Percentiles rank a stretch among this genome's conserved stretches.
These are phyloP conservation scores for Chloroclysta siterata DNA, from an alignment of 2,888 invertebrate genomes.

Conservation along the genomic window DNA sequence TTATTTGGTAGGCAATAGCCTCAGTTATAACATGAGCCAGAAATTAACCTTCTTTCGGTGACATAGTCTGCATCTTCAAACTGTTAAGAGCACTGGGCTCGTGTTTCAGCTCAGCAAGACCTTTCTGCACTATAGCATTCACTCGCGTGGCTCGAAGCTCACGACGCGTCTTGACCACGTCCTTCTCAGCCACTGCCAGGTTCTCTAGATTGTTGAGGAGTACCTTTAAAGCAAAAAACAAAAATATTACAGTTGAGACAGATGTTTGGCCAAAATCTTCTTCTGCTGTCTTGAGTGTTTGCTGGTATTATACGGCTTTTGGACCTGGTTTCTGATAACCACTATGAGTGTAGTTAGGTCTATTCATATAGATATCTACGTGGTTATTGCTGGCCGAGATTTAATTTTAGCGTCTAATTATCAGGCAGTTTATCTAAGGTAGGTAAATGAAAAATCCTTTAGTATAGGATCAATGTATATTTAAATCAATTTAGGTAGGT, in stretches of 20 bases:
- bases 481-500: background rate
- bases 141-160: conserved; percentile 69
- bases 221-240: conserved; percentile 54
- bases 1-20: too few relatives aligned
- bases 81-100: conserved; percentile 55
- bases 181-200: conserved; percentile 69
- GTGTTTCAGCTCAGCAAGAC: conserved; percentile 70
- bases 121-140: conserved; percentile 69
- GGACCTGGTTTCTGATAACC: too few relatives aligned
- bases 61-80: conserved; percentile 42
- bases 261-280: too few relatives aligned
- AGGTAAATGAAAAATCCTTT: too few relatives aligned
- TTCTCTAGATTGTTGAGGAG: conserved; percentile 75
- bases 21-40: too few relatives aligned
- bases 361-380: too few relatives aligned
- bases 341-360: too few relatives aligned
- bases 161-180: conserved; percentile 61
- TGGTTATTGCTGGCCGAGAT: too few relatives aligned
- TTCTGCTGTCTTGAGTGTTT: too few relatives aligned
- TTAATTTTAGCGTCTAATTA: too few relatives aligned
- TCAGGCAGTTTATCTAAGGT: too few relatives aligned
- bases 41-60: background rate
- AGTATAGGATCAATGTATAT: background rate
- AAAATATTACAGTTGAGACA: background rate
- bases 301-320: too few relatives aligned